A percentile compares a stretch with the other conserved stretches of the same genome.
Conservation (phyloP, 2,113 vertebrate species). For the Ammospiza nelsoni region DNA sequence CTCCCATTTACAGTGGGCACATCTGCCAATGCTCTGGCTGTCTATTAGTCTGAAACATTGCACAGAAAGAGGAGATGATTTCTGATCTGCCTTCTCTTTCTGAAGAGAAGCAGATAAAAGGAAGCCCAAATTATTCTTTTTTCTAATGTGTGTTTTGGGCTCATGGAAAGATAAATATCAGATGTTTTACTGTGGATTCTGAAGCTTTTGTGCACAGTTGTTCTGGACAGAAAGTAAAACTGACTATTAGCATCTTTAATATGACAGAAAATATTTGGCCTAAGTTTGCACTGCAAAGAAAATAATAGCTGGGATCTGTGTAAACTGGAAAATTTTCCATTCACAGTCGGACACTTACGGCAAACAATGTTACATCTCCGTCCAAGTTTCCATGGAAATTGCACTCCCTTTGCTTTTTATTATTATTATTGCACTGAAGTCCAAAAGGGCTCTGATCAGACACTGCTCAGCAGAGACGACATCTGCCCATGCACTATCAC, state of each 20-base stretch:
- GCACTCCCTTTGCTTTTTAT: background rate
- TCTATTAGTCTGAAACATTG: background rate
- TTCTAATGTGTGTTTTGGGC: background rate
- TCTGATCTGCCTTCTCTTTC: background rate
- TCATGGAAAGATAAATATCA: background rate
- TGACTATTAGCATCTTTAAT: constrained; percentile 1
- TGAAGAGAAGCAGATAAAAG: background rate
- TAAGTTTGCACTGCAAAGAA: constrained; percentile 12
- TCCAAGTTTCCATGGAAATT: constrained; percentile 69
- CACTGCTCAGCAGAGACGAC: background rate
- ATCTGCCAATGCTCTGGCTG: background rate
- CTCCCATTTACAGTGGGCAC: background rate
- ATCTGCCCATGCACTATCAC: background rate
- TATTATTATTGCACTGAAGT: constrained; percentile 27
- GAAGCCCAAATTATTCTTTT: background rate
- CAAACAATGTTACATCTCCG: constrained; percentile 25
- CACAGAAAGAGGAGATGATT: background rate
- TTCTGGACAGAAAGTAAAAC: constrained; percentile 25
- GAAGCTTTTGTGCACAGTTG: background rate
- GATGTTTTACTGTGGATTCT: background rate
- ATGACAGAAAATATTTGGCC: constrained; percentile 35
- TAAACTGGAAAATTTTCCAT: constrained; percentile 61
- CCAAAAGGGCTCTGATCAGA: constrained; percentile 15
- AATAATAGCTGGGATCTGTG: constrained; percentile 39
- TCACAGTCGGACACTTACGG: background rate